A percentile compares a stretch with the other conserved stretches of the same genome.
Conservation (phyloP, 2,888 invertebrate genomes). For the Cheilosia vulpina region DNA sequence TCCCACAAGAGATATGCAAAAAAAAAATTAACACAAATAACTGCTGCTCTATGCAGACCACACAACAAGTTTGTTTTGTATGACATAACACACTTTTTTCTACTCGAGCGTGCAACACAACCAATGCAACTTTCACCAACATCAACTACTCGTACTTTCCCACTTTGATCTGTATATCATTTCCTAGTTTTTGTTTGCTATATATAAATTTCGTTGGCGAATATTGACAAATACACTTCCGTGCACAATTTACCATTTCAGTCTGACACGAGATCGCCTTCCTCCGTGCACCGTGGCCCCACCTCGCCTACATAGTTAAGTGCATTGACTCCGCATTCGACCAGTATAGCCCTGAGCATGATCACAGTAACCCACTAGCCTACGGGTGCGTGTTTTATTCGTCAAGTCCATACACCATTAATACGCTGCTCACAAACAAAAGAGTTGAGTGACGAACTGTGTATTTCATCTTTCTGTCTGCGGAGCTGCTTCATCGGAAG, state of each 20-base stretch:
- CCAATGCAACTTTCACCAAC: constrained; percentile 63
- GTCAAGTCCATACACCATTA: background rate
- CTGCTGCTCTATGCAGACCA: background rate
- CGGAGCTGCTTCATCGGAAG: constrained; percentile 9
- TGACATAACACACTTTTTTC: constrained; percentile 53
- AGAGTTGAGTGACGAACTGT: constrained; percentile 57
- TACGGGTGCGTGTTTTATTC: constrained; percentile 41
- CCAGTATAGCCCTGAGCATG: constrained; percentile 16
- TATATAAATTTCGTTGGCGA: constrained; percentile 58
- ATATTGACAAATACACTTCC: constrained; percentile 69
- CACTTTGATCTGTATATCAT: constrained; percentile 41
- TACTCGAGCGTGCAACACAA: constrained; percentile 57
- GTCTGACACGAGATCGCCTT: constrained; percentile 30
- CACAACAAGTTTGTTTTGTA: constrained; percentile 38
- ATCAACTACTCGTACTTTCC: constrained; percentile 47
- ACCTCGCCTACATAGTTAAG: constrained; percentile 34
- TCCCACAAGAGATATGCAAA: background rate
- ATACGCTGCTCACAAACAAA: constrained; percentile 33
- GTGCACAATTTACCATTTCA: constrained; percentile 51
- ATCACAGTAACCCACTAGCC: constrained; percentile 63
- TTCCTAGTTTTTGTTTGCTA: constrained; percentile 67
- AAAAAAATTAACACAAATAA: background rate
- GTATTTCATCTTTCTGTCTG: constrained; percentile 15
- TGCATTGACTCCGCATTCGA: constrained; percentile 26
- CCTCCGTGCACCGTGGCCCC: background rate